phyloP scores from a whole-genome alignment of 2,113 vertebrate genomes.

The Erythrocercus mccallii region DNA sequence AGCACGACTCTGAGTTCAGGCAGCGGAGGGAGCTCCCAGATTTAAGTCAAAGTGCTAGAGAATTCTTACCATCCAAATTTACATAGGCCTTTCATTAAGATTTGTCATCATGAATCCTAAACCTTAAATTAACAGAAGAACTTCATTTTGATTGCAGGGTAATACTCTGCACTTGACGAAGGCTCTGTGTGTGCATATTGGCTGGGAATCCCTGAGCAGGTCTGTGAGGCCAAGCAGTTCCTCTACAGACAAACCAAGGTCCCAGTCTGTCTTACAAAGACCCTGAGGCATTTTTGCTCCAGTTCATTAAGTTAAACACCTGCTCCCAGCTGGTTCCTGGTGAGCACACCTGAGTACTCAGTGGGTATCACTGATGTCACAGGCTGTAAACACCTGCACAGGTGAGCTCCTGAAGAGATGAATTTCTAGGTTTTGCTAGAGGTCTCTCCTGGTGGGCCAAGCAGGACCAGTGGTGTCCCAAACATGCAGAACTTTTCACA shows the following conservation, averaged over 20 bases:
- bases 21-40: neutral
- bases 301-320: neutral
- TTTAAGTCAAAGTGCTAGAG: neutral
- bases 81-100: neutral
- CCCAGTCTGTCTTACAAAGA: neutral
- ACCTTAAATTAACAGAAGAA: neutral
- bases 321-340: neutral
- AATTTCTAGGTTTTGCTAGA: neutral
- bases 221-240: fast-evolving
- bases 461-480: neutral
- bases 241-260: neutral
- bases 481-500: neutral
- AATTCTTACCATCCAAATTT: constrained; percentile 16
- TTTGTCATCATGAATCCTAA: neutral
- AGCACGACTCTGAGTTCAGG: neutral
- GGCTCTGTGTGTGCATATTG: neutral
- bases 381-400: neutral
- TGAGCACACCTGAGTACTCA: neutral
- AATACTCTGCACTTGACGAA: neutral
- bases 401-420: fast-evolving
- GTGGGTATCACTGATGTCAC: neutral
- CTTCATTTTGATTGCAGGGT: neutral
- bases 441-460: neutral
- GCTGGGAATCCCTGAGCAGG: neutral
- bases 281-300: neutral